These are phyloP conservation scores for Elgonia sp. DNA, from an alignment of 2,888 invertebrate genomes.

Conservation along the genomic window DNA sequence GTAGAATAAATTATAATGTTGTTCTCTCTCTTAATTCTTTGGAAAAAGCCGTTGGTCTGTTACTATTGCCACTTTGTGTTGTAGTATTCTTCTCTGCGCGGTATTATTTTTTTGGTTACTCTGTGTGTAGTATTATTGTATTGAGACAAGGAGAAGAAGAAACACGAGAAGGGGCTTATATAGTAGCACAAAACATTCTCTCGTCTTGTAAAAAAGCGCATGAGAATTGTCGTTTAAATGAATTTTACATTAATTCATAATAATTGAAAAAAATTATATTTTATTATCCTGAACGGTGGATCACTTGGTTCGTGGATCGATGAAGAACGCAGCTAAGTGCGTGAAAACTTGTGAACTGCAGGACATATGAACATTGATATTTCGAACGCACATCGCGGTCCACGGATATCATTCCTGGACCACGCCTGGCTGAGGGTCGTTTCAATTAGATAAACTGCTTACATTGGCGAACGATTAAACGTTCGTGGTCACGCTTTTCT, in stretches of 20 bases:
- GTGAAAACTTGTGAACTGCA: slow-evolving; percentile 87
- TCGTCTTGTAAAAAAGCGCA: slow-evolving; percentile 7
- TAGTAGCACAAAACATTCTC: background rate
- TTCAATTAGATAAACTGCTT: slow-evolving; percentile 45
- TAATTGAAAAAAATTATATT: background rate
- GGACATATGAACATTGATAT: slow-evolving; percentile 89
- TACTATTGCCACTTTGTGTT: too few species aligned
- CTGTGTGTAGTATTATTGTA: too few species aligned
- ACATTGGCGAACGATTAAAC: slow-evolving; percentile 78
- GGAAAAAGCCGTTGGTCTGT: too few species aligned
- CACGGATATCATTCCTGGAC: slow-evolving; percentile 87
- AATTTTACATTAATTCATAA: slow-evolving; percentile 36
- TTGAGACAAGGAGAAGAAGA: background rate
- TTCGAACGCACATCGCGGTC: slow-evolving; percentile 89
- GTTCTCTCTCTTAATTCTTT: too few species aligned
- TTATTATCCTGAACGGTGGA: slow-evolving; percentile 89
- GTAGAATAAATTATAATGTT: too few species aligned
- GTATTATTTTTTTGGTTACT: too few species aligned
- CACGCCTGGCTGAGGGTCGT: slow-evolving; percentile 88
- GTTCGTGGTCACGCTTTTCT: slow-evolving; percentile 82
- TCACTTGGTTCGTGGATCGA: slow-evolving; percentile 87
- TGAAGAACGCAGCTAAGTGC: slow-evolving; percentile 87
- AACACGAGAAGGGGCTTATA: background rate
- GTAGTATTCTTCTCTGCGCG: too few species aligned
- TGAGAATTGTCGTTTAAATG: slow-evolving; percentile 49